phyloP scores from a whole-genome alignment of 2,888 invertebrate genomes.

The Junonia oenone region DNA sequence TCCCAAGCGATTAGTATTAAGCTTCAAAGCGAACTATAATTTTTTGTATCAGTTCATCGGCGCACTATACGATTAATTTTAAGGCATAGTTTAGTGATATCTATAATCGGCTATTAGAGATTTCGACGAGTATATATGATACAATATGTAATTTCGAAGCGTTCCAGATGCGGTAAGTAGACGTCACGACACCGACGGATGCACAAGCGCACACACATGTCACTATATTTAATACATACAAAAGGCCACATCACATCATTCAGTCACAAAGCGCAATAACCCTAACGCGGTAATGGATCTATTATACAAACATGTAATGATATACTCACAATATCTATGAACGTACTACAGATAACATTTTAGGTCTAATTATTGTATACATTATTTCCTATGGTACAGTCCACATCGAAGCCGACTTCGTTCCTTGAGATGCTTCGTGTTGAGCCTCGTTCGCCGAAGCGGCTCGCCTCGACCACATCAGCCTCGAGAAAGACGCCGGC shows the following conservation, averaged over 20 bases:
- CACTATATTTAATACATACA: slow-evolving; percentile 68
- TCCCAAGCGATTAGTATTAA: too few species aligned
- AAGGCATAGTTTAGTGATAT: slow-evolving; percentile 63
- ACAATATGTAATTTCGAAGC: slow-evolving; percentile 43
- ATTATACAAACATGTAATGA: slow-evolving; percentile 50
- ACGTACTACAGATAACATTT: slow-evolving; percentile 49
- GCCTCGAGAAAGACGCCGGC: slow-evolving; percentile 58
- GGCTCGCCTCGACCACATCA: slow-evolving; percentile 48
- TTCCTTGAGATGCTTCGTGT: slow-evolving; percentile 49
- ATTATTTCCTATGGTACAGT: slow-evolving; percentile 56
- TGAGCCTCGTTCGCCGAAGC: slow-evolving; percentile 54
- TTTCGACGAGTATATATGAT: slow-evolving; percentile 57
- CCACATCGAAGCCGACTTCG: slow-evolving; percentile 52
- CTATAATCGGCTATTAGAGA: slow-evolving; percentile 57
- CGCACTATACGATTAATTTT: slow-evolving; percentile 33
- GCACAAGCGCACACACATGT: slow-evolving; percentile 71
- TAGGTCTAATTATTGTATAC: slow-evolving; percentile 56
- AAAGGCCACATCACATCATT: slow-evolving; percentile 79
- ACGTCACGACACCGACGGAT: slow-evolving; percentile 54
- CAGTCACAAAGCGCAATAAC: slow-evolving; percentile 75
- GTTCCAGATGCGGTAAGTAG: slow-evolving; percentile 44
- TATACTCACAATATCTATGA: slow-evolving; percentile 32
- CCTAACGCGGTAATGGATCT: slow-evolving; percentile 52
- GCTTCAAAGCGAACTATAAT: too few species aligned
- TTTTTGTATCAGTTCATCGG: slow-evolving; percentile 26